Percentiles rank a stretch among this genome's conserved stretches.
Conservation (phyloP, 1,140 invertebrate species). For the Phthorimaea operculella region DNA sequence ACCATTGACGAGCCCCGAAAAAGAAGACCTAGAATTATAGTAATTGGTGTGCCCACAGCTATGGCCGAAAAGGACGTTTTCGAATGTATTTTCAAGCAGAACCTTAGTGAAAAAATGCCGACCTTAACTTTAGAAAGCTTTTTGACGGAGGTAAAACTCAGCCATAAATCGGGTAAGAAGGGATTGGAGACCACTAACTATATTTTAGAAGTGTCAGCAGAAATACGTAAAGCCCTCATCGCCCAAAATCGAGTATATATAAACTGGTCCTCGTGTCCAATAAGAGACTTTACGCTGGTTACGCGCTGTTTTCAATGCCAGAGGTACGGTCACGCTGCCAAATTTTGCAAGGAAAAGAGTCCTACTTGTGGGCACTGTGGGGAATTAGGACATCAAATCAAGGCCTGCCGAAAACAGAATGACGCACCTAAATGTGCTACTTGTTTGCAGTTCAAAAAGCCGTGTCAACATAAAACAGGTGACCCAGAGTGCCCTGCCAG, state of each 20-base stretch:
- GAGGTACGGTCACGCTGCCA: neutral
- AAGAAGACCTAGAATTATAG: neutral
- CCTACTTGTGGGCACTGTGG: conserved; percentile 7
- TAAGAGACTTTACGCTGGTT: neutral
- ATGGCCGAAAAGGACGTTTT: neutral
- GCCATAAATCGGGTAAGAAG: neutral
- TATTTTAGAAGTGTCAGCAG: neutral
- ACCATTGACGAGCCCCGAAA: neutral
- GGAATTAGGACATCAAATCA: neutral
- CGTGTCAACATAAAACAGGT: conserved; percentile 5
- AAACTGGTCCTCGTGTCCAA: neutral
- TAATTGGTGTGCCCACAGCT: neutral
- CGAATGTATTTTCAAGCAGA: neutral
- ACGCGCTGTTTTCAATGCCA: neutral
- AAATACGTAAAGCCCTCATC: neutral
- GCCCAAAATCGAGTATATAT: neutral
- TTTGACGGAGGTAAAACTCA: neutral
- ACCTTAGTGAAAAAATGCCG: neutral
- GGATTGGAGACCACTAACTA: neutral
- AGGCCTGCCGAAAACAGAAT: conserved; percentile 1
- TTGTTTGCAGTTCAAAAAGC: conserved; percentile 7
- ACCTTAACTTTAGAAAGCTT: neutral
- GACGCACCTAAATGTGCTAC: conserved; percentile 4
- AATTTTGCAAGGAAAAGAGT: neutral
- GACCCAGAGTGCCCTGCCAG: conserved; percentile 3